Conservation (phyloP, 2,888 invertebrate species). For the Heteromurus nitidus region DNA sequence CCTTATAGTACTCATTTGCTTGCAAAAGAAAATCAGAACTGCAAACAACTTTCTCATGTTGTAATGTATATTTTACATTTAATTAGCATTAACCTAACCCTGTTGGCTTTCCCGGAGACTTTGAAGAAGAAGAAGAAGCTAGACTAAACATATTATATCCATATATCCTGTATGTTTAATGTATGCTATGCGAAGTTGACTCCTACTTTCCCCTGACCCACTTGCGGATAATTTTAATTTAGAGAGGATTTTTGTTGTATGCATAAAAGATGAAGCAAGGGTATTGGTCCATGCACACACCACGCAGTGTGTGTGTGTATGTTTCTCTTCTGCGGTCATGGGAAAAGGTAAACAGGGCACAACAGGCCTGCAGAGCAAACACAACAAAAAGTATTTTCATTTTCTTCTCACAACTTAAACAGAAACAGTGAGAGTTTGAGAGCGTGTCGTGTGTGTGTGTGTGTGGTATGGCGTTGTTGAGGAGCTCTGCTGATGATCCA, state of each 20-base stretch:
- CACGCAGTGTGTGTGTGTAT: neutral
- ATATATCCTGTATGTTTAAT: too few relatives aligned
- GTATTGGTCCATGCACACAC: constrained; percentile 44
- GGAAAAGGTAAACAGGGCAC: constrained; percentile 53
- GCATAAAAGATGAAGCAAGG: constrained; percentile 58
- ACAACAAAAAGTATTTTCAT: constrained; percentile 59
- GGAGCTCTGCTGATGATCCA: too few relatives aligned
- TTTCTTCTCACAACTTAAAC: constrained; percentile 28
- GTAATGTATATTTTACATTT: constrained; percentile 1
- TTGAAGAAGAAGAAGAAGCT: neutral
- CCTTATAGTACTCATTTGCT: too few relatives aligned
- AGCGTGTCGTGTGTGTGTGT: constrained; percentile 25
- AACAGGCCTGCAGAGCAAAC: constrained; percentile 30
- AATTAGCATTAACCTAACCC: constrained; percentile 18
- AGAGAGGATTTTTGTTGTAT: constrained; percentile 48
- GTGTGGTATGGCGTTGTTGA: too few relatives aligned
- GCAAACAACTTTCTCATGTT: neutral
- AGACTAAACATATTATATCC: neutral
- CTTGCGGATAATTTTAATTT: constrained; percentile 56
- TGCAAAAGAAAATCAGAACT: too few relatives aligned
- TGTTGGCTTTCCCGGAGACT: neutral
- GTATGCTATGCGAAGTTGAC: neutral
- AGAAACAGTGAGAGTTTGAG: neutral
- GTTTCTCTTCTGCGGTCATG: constrained; percentile 15
- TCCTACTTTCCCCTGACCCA: constrained; percentile 31